Percentiles rank a stretch among this genome's conserved stretches.
Evolutionary conservation across 2,113 vertebrate genomes (phyloP).

Genomic region (Sclerurus mexicanus): DNA sequence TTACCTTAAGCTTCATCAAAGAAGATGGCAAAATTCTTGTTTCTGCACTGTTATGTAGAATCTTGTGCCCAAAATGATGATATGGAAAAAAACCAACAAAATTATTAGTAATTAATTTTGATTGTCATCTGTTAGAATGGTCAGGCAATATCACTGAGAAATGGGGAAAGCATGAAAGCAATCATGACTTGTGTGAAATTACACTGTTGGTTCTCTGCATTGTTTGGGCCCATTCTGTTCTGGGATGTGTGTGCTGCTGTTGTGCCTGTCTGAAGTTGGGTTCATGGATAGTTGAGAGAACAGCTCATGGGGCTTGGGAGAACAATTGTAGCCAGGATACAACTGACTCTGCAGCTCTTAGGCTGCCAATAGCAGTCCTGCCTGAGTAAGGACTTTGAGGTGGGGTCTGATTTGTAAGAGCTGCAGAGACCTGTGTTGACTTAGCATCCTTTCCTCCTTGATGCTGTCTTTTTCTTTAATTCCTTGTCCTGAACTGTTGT

Average conservation of each 20-base stretch:
- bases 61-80: background rate
- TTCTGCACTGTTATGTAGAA: accelerated
- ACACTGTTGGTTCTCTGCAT: background rate
- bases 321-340: background rate
- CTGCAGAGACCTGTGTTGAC: background rate
- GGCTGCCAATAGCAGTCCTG: background rate
- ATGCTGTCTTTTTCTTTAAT: background rate
- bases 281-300: background rate
- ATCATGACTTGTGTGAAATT: background rate
- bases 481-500: background rate
- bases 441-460: background rate
- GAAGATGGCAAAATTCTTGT: background rate
- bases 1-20: background rate
- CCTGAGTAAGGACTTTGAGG: background rate
- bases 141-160: background rate
- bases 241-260: background rate
- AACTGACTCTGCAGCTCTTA: background rate
- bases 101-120: background rate
- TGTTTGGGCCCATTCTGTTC: background rate
- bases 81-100: background rate
- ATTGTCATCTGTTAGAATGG: background rate
- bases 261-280: background rate
- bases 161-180: background rate
- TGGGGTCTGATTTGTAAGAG: background rate
- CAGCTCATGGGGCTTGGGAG: background rate